phyloP scores from a whole-genome alignment of 2,797 vertebrate species.

The Xyrichtys novacula region DNA sequence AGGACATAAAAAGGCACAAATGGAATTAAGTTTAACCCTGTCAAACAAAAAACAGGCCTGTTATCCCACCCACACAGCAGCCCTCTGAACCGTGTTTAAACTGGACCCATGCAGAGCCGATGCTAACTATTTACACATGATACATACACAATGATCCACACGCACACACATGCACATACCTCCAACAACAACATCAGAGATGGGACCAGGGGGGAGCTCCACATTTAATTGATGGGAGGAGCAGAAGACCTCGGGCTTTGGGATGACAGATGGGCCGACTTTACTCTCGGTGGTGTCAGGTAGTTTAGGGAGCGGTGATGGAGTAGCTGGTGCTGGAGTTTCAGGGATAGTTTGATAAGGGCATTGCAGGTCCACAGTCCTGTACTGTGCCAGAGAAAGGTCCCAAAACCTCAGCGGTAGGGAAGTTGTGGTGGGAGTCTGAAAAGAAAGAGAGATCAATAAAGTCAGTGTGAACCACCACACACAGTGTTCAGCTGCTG shows the following conservation, averaged over 20 bases:
- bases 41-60: conserved; percentile 31
- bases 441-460: conserved; percentile 33
- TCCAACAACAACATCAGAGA: conserved; percentile 75
- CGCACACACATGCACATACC: conserved; percentile 58
- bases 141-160: conserved; percentile 9
- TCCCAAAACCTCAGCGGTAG: conserved; percentile 80
- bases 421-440: conserved; percentile 67
- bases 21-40: no score
- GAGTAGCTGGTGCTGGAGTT: conserved; percentile 10
- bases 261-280: background rate
- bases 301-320: background rate
- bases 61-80: conserved; percentile 7
- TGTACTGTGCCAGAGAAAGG: conserved; percentile 33
- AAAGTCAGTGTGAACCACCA: conserved; percentile 23
- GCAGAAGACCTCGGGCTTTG: conserved; percentile 71
- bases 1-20: no score
- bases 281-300: conserved; percentile 3
- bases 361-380: conserved; percentile 74
- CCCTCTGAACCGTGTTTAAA: conserved; percentile 35
- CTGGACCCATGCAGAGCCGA: conserved; percentile 58
- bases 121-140: conserved; percentile 56
- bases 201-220: conserved; percentile 72
- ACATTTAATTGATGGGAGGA: conserved; percentile 76
- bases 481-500: conserved; percentile 6
- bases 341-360: conserved; percentile 41